Evolutionary conservation across 2,888 invertebrate genomes (phyloP).

Genomic region (Hipparchia sbordonii): DNA sequence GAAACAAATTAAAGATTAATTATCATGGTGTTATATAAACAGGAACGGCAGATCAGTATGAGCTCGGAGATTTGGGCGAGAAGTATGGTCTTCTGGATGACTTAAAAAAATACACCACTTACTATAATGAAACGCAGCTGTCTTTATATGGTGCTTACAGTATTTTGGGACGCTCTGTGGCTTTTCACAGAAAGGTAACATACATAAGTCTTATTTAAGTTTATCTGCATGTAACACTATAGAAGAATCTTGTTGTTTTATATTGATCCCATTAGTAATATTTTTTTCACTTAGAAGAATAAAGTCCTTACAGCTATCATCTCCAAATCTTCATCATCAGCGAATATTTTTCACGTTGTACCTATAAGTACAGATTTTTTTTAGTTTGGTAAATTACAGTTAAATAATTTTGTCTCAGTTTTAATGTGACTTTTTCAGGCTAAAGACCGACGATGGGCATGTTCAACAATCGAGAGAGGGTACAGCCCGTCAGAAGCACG

Average conservation of each 20-base stretch:
- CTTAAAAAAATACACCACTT: constrained; percentile 79
- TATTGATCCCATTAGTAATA: too few relatives aligned
- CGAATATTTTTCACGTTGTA: too few relatives aligned
- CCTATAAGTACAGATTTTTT: too few relatives aligned
- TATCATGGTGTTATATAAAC: constrained; percentile 21
- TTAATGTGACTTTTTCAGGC: constrained; percentile 51
- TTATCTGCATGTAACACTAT: too few relatives aligned
- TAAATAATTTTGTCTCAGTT: too few relatives aligned
- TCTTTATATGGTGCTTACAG: constrained; percentile 92
- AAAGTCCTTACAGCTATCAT: too few relatives aligned
- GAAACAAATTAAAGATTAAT: too few relatives aligned
- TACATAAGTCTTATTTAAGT: not conserved
- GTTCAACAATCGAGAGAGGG: constrained; percentile 92
- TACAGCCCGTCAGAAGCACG: constrained; percentile 94
- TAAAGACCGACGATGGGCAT: constrained; percentile 88
- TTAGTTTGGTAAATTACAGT: too few relatives aligned
- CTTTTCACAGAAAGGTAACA: constrained; percentile 88
- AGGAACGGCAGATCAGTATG: constrained; percentile 93
- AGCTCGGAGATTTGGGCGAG: constrained; percentile 92
- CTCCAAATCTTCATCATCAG: too few relatives aligned
- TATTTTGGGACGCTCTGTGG: constrained; percentile 92
- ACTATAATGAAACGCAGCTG: constrained; percentile 91
- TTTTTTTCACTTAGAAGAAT: too few relatives aligned
- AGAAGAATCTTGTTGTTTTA: too few relatives aligned
- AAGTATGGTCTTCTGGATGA: constrained; percentile 92